Evolutionary conservation across 2,113 vertebrate species (phyloP).

Genomic region (Mormoops blainvillei): DNA sequence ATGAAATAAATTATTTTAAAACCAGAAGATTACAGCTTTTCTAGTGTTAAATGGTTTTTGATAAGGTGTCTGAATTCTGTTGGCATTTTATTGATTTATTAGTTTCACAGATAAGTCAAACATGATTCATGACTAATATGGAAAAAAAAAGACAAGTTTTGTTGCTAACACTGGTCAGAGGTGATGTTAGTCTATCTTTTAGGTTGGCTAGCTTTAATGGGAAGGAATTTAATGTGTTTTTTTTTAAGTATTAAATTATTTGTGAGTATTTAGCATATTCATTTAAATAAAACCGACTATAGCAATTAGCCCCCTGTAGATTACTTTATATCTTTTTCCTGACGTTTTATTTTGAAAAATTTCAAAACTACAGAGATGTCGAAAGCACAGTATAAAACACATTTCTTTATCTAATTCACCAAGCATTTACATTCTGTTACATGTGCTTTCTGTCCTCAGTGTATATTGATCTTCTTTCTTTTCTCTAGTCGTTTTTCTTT

Average conservation of each 20-base stretch:
- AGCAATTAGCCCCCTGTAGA: background rate
- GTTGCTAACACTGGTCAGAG: background rate
- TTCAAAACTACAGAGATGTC: background rate
- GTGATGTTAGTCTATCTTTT: background rate
- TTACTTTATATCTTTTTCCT: background rate
- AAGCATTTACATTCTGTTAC: background rate
- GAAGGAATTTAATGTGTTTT: slow-evolving; percentile 29
- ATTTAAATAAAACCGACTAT: slow-evolving; percentile 14
- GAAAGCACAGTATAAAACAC: background rate
- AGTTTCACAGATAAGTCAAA: slow-evolving; percentile 73
- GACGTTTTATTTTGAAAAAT: slow-evolving; percentile 19
- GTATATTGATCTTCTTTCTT: background rate
- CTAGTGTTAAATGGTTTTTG: slow-evolving; percentile 74
- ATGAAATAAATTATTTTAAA: slow-evolving; percentile 89
- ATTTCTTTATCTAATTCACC: background rate
- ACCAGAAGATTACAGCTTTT: slow-evolving; percentile 73
- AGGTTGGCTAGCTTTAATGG: background rate
- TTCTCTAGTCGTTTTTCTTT: background rate
- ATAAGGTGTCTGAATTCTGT: slow-evolving; percentile 50
- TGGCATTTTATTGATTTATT: slow-evolving; percentile 69
- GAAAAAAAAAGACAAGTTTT: background rate
- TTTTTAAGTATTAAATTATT: background rate
- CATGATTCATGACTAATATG: slow-evolving; percentile 7
- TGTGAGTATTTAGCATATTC: background rate
- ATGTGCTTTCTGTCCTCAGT: background rate